Evolutionary conservation across 2,797 vertebrate genomes (phyloP).

Genomic region (Poliocrania exsul): DNA sequence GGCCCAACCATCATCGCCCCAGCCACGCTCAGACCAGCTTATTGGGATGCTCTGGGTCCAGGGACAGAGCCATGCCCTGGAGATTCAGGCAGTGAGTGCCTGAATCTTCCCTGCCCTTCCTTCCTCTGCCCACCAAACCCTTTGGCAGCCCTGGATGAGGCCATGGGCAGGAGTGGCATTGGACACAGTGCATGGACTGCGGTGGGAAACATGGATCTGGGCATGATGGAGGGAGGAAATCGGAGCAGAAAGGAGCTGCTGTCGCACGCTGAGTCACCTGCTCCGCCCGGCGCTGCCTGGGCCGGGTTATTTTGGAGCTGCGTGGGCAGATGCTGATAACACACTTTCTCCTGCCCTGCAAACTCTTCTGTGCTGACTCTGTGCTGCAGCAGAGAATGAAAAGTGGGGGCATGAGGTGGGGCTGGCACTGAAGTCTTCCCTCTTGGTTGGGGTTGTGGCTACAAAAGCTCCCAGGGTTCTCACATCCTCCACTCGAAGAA

Average conservation of each 20-base stretch:
- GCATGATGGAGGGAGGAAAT: rapidly evolving
- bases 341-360: conserved; percentile 15
- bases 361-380: background rate
- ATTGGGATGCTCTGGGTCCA: rapidly evolving
- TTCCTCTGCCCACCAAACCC: background rate
- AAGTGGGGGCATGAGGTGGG: rapidly evolving
- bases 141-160: rapidly evolving
- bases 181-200: rapidly evolving
- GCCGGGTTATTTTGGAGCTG: conserved; percentile 25
- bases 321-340: conserved; percentile 39
- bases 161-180: rapidly evolving
- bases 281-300: background rate
- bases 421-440: background rate
- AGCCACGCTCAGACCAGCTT: background rate
- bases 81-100: background rate
- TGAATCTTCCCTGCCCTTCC: background rate
- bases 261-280: conserved; percentile 32
- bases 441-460: rapidly evolving
- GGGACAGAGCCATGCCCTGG: background rate
- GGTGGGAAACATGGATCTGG: background rate
- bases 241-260: background rate
- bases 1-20: rapidly evolving
- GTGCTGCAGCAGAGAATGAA: background rate
- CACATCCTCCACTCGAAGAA: rapidly evolving
- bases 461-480: background rate